phyloP scores from a whole-genome alignment of 2,888 invertebrate species.

The Thyatira batis region DNA sequence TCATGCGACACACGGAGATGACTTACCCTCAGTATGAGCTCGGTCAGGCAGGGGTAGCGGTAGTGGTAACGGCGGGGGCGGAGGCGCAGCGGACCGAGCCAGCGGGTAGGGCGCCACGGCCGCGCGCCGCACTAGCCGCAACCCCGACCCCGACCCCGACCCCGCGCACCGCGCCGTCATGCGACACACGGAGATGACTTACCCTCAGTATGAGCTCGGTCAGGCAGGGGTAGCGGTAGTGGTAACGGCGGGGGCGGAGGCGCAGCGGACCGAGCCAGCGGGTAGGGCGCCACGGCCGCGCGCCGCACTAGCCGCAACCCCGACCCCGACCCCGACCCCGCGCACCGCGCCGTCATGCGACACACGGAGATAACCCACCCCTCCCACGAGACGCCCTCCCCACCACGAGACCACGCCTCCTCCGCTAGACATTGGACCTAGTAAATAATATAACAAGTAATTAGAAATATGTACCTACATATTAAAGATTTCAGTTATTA shows the following conservation, averaged over 20 bases:
- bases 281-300: constrained; percentile 91
- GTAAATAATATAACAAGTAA: too few relatives aligned
- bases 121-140: too few relatives aligned
- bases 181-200: neutral
- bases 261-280: constrained; percentile 83
- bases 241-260: constrained; percentile 28
- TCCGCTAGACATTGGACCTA: constrained; percentile 89
- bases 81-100: too few relatives aligned
- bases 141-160: too few relatives aligned
- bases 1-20: too few relatives aligned
- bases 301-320: constrained; percentile 81
- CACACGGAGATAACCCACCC: constrained; percentile 84
- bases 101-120: too few relatives aligned
- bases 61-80: too few relatives aligned
- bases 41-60: too few relatives aligned
- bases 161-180: too few relatives aligned
- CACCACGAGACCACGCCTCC: constrained; percentile 87
- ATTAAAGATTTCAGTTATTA: too few relatives aligned
- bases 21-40: too few relatives aligned
- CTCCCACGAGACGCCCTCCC: constrained; percentile 78
- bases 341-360: constrained; percentile 82
- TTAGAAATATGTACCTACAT: too few relatives aligned
- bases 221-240: constrained; percentile 26
- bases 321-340: constrained; percentile 21
- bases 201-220: constrained; percentile 2